Percentiles rank a stretch among this genome's conserved stretches.
These are phyloP conservation scores for Eugnorisma glareosa DNA, from an alignment of 2,888 invertebrate species.

Conservation along the genomic window DNA sequence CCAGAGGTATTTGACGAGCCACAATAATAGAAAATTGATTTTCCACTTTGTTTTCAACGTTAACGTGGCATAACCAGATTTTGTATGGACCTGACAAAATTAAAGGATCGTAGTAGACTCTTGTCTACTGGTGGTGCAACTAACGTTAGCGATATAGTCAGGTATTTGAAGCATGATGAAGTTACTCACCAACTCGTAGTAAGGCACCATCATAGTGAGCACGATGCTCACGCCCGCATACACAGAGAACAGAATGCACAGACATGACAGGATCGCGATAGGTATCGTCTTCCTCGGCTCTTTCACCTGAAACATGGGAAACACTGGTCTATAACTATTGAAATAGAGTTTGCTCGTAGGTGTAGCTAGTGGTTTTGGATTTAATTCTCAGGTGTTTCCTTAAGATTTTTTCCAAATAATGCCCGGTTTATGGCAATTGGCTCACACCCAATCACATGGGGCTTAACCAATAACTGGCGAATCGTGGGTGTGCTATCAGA, in stretches of 20 bases:
- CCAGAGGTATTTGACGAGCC: no score
- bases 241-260: conserved; percentile 94
- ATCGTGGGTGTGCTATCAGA: not conserved
- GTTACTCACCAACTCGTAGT: conserved; percentile 90
- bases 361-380: not conserved
- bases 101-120: not conserved
- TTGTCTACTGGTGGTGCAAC: no score
- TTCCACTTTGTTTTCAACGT: no score
- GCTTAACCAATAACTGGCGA: not conserved
- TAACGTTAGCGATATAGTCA: not conserved
- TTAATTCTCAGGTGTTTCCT: not conserved
- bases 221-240: conserved; percentile 96
- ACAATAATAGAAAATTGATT: no score
- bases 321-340: not conserved
- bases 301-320: conserved; percentile 82
- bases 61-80: no score
- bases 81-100: no score
- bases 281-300: conserved; percentile 96
- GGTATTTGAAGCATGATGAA: no score
- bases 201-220: conserved; percentile 97
- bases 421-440: not conserved
- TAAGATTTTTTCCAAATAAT: not conserved
- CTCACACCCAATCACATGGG: not conserved
- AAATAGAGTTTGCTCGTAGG: not conserved
- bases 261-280: conserved; percentile 94